Evolutionary conservation across 2,888 invertebrate genomes (phyloP), one percentile per base, ranked within the genome.

Genomic region (Perizoma flavofasciatum): DNA sequence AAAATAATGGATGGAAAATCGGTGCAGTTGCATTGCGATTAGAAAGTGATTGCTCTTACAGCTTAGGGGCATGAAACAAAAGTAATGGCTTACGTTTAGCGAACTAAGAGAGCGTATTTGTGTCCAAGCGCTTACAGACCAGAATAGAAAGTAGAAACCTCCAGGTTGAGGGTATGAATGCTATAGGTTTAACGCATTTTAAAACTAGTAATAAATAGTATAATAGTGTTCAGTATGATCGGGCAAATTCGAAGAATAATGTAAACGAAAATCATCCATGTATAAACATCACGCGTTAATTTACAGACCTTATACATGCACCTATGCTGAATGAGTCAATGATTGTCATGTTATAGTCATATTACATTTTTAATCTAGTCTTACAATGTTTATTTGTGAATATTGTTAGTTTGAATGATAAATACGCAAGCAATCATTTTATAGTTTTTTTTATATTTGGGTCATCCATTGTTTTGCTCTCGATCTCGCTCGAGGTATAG

Each of bases 61-160:
- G 79, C 81, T 82, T 22, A 79, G 72, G 82, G 87, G 83, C 81
- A 79, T 78, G 71, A 78, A 81, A 86, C 83, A 86, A 86, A 86
- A 86, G 81, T 83, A 79, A 79, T 82, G 74, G 74, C 74, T 78
- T 78, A 74, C 74, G 75, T 79, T 83, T 78, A 78, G 75, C 70
- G 75, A 78, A 75, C 74, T 81, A 37, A 83, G 84, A 85, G 85
- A 88, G 82, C 74, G 81, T 78, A 78, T 78, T 85, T 81, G 80
- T 80, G 81, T 78, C 77, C 82, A 78, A 79, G 71, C 80, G 81
- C 79, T 82, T 83, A 85, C 79, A 77, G 71, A 75, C 77, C 75
- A 83, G 82, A 86, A 86, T 89, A 89, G 89, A 89, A 90, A 89
- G 89, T 86, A 80, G 86, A 87, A 86, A 86, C 75, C 71, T 68